Conservation (phyloP, 1,140 invertebrate species). For the Papilio helenus region DNA sequence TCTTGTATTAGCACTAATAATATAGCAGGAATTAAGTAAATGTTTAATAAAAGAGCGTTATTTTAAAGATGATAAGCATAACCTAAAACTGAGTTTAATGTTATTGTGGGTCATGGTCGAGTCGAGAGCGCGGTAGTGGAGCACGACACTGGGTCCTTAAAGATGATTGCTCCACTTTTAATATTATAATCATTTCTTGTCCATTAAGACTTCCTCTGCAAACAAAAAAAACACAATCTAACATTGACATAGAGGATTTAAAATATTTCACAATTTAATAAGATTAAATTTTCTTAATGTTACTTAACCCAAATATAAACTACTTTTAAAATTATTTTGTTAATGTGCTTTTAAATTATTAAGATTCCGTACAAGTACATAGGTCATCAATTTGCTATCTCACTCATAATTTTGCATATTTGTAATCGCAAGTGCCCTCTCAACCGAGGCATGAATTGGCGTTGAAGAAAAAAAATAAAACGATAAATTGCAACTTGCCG, state of each 20-base stretch:
- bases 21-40: neutral
- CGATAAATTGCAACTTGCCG: slow-evolving; percentile 9
- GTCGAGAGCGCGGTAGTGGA: slow-evolving; percentile 18
- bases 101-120: slow-evolving; percentile 35
- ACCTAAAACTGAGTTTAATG: slow-evolving; percentile 31
- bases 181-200: slow-evolving; percentile 17
- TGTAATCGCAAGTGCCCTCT: too few relatives aligned
- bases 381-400: too few relatives aligned
- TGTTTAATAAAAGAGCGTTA: neutral
- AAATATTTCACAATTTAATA: neutral
- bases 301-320: neutral
- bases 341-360: neutral
- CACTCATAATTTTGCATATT: too few relatives aligned
- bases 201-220: slow-evolving; percentile 4
- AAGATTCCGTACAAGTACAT: too few relatives aligned
- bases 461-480: neutral
- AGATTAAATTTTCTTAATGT: neutral
- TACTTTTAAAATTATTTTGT: neutral
- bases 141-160: slow-evolving; percentile 21
- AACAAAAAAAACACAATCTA: neutral
- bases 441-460: neutral
- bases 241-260: neutral
- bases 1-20: neutral
- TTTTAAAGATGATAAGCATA: slow-evolving; percentile 7
- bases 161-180: slow-evolving; percentile 23